phyloP scores from a whole-genome alignment of 1,140 invertebrate species.

The Camponotus floridanus region DNA sequence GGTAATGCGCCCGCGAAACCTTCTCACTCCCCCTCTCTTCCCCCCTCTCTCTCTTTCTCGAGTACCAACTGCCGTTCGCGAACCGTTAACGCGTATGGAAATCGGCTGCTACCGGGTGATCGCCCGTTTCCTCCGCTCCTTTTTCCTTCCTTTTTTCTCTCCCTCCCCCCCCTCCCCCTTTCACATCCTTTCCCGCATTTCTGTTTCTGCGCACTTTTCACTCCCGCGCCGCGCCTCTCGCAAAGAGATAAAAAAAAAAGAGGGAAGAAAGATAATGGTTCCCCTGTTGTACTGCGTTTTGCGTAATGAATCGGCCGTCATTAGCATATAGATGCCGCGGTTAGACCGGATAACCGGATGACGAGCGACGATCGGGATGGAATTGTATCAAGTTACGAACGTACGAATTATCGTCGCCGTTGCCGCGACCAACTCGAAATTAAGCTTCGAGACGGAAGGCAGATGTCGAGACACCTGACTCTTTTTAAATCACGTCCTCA shows the following conservation, averaged over 20 bases:
- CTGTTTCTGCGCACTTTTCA: conserved; percentile 53
- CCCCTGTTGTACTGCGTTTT: conserved; percentile 40
- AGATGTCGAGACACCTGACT: conserved; percentile 53
- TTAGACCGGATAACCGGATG: conserved; percentile 52
- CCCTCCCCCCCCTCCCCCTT: no score
- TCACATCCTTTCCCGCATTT: conserved; percentile 37
- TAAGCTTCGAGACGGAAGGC: conserved; percentile 51
- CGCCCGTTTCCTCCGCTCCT: conserved; percentile 39
- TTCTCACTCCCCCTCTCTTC: conserved; percentile 4
- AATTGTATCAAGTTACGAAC: conserved; percentile 56
- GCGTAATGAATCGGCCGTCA: conserved; percentile 57
- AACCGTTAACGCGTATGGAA: conserved; percentile 79
- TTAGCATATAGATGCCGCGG: conserved; percentile 63
- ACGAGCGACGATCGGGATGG: conserved; percentile 51
- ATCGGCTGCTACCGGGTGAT: conserved; percentile 62
- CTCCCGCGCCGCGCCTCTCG: conserved; percentile 44
- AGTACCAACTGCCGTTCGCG: conserved; percentile 80
- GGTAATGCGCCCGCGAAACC: conserved; percentile 71
- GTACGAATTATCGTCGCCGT: conserved; percentile 36
- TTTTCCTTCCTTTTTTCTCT: conserved; percentile 20
- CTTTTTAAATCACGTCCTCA: conserved; percentile 39
- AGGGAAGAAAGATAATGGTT: conserved; percentile 29
- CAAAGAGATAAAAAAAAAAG: background rate
- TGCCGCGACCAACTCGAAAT: conserved; percentile 28
- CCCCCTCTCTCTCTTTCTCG: conserved; percentile 63